phyloP scores from a whole-genome alignment of 2,888 invertebrate genomes.

The Tenthredo mesomela region DNA sequence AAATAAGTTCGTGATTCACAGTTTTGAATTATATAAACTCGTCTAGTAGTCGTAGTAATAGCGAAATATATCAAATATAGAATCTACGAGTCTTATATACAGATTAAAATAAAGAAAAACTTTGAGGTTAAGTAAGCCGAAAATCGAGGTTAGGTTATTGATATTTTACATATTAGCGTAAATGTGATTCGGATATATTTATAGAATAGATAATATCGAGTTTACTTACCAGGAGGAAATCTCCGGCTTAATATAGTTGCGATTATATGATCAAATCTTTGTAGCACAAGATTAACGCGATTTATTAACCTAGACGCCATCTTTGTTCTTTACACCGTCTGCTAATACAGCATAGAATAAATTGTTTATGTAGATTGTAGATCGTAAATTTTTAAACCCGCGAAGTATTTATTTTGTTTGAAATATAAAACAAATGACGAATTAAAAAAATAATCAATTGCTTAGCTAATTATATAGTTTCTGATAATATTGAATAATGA shows the following conservation, averaged over 20 bases:
- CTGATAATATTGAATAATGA: background rate
- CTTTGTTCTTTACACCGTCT: conserved; percentile 52
- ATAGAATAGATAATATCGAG: conserved; percentile 48
- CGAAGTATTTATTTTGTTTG: background rate
- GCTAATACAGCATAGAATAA: background rate
- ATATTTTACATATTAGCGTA: background rate
- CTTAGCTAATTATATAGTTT: background rate
- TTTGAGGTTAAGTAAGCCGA: conserved; percentile 43
- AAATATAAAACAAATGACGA: background rate
- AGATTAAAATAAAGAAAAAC: background rate
- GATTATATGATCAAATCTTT: conserved; percentile 77
- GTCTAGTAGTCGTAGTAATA: background rate
- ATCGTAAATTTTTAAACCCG: background rate
- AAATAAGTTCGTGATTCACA: background rate
- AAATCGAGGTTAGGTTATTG: conserved; percentile 33
- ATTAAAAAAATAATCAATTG: background rate
- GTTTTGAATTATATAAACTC: background rate
- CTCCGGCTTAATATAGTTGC: conserved; percentile 73
- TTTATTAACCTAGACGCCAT: conserved; percentile 73
- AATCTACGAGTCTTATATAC: background rate
- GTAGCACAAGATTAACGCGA: conserved; percentile 75
- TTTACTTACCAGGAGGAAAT: conserved; percentile 78
- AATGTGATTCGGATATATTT: background rate
- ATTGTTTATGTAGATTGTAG: background rate
- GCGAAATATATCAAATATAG: background rate